Evolutionary conservation across 2,113 vertebrate genomes (phyloP), one percentile per base, ranked within the genome.

Genomic region (Semicossyphus pulcher): DNA sequence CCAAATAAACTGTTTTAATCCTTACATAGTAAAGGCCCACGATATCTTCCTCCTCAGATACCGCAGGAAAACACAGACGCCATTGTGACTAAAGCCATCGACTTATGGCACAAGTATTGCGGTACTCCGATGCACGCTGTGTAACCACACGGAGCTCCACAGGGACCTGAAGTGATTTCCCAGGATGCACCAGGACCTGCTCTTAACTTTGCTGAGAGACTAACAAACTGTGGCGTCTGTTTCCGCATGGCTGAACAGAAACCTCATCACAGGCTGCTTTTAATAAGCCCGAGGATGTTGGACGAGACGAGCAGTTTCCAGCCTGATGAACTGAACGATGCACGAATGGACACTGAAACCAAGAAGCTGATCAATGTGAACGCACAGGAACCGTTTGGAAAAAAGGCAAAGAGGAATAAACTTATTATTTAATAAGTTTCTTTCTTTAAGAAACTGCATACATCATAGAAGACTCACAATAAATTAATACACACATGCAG

Each of bases 41-140:
- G 1, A 5, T 14, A 5, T 42, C 28, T 7, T 52, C 16, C 65
- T 56, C 18, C 44, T 32, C 78, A 99, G 98, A 96, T 99, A 51
- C 98, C 98, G 1, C 96, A 97, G 85, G 97, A 99, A 70, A 99
- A 98, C 93, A 99, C 97, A 0, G 98, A 99, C 0, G 95, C 96
- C 10, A 97, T 99, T 2, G 97, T 99, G 81, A 97, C 96, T 68
- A 99, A 99, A 94, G 97, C 97, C 28, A 96, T 99, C 26, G 98
- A 99, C 80, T 71, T 98, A 51, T 99, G 98, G 98, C 97, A 97
- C 84, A 97, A 95, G 4, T 95, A 99, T 84, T 97, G 97, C 0
- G 97, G 97, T 32, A 96, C 95, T 3, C 97, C 95, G 0, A 93
- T 94, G 14, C 98, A 99, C 49, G 95, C 95, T 0, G 92, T 93